phyloP scores from a whole-genome alignment of 2,113 vertebrate species.

The Callocephalon fimbriatum region DNA sequence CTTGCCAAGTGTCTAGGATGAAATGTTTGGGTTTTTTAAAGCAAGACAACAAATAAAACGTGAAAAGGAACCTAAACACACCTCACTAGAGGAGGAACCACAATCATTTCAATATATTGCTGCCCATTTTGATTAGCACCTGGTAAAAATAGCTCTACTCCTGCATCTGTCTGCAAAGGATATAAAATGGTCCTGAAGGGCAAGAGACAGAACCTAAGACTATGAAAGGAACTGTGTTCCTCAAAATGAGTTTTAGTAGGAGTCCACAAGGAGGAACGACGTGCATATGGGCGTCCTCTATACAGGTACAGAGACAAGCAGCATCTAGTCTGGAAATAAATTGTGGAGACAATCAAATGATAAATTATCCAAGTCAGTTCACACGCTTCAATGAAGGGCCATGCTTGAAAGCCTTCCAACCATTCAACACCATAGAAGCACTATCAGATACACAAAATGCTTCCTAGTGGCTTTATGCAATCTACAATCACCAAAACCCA shows the following conservation, averaged over 20 bases:
- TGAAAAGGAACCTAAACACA: neutral
- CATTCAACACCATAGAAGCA: neutral
- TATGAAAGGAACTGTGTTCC: accelerated
- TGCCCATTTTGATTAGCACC: neutral
- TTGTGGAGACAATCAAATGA: neutral
- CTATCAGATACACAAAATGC: neutral
- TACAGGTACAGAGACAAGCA: neutral
- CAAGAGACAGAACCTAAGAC: neutral
- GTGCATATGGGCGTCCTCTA: accelerated
- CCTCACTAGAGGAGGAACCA: neutral
- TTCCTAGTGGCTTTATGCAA: neutral
- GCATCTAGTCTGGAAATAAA: neutral
- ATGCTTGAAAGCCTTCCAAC: neutral
- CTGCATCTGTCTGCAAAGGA: neutral
- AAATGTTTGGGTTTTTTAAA: neutral
- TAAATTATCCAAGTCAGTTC: neutral
- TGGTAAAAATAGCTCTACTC: neutral
- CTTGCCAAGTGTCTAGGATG: neutral
- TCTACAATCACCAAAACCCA: neutral
- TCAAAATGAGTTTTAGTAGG: neutral
- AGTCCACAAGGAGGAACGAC: neutral
- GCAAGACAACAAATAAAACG: neutral
- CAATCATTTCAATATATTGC: neutral
- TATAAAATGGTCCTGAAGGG: neutral
- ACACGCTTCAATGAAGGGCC: neutral